A percentile compares a stretch with the other conserved stretches of the same genome.
These are phyloP conservation scores for Clanis bilineata DNA, from an alignment of 2,888 invertebrate genomes.

Conservation along the genomic window DNA sequence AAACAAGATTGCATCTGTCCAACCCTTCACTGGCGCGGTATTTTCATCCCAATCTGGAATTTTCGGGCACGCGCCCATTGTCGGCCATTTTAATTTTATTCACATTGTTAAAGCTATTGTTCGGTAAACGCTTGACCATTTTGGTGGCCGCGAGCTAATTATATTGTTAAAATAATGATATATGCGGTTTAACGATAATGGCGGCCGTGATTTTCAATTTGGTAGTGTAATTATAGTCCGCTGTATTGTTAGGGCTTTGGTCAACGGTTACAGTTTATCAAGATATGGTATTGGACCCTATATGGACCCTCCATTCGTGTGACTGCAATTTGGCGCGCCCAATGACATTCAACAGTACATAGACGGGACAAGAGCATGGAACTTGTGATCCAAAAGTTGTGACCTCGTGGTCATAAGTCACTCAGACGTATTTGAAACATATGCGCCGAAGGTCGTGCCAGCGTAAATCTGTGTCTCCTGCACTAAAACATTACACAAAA, in stretches of 20 bases:
- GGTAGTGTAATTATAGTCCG: constrained; percentile 47
- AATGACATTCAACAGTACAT: too few relatives aligned
- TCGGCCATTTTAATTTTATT: constrained; percentile 55
- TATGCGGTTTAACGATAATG: constrained; percentile 45
- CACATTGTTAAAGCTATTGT: constrained; percentile 44
- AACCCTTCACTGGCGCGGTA: constrained; percentile 45
- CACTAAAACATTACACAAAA: too few relatives aligned
- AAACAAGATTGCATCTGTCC: constrained; percentile 40
- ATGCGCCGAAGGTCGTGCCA: too few relatives aligned
- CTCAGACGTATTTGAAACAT: too few relatives aligned
- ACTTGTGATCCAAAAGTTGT: too few relatives aligned
- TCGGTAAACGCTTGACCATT: constrained; percentile 55
- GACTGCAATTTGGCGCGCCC: constrained; percentile 2
- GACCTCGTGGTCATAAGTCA: too few relatives aligned
- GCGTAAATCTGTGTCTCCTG: too few relatives aligned
- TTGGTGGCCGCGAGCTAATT: constrained; percentile 62
- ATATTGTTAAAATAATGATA: constrained; percentile 73
- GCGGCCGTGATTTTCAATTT: constrained; percentile 42
- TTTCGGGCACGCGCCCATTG: constrained; percentile 63
- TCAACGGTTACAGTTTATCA: not conserved
- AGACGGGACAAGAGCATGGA: too few relatives aligned
- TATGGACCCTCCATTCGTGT: too few relatives aligned
- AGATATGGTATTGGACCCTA: too few relatives aligned
- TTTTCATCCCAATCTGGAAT: constrained; percentile 52
- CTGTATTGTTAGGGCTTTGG: constrained; percentile 26